Conservation (phyloP, 2,797 vertebrate genomes). For the Phoeniculus purpureus region DNA sequence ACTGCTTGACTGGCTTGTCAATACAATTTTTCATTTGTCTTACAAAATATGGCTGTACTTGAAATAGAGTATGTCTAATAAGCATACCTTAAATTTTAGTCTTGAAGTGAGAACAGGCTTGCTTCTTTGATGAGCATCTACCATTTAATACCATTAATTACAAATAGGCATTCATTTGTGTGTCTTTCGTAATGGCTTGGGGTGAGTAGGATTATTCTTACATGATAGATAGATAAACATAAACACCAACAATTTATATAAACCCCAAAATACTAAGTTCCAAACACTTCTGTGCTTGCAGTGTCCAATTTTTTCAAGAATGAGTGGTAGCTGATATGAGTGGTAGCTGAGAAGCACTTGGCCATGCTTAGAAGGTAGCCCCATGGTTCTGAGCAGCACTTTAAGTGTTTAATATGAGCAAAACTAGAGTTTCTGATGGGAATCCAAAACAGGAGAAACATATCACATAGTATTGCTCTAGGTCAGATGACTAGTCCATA, state of each 20-base stretch:
- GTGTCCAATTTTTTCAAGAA: neutral
- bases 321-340: neutral
- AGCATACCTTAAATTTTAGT: neutral
- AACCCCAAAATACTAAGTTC: neutral
- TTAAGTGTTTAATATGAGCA: neutral
- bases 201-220: rapidly evolving
- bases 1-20: neutral
- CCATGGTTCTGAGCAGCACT: neutral
- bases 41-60: neutral
- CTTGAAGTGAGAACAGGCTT: neutral
- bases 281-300: neutral
- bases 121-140: neutral
- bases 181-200: neutral
- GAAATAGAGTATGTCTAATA: neutral
- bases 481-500: neutral
- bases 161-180: neutral
- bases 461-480: neutral
- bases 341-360: neutral
- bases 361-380: neutral
- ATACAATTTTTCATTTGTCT: neutral
- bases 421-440: neutral
- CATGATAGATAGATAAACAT: neutral
- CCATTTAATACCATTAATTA: neutral
- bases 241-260: no score
- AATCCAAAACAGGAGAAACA: neutral